Base-by-base conservation (phyloP, 1,140 invertebrate species). In the Palaemon carinicauda region DNA sequence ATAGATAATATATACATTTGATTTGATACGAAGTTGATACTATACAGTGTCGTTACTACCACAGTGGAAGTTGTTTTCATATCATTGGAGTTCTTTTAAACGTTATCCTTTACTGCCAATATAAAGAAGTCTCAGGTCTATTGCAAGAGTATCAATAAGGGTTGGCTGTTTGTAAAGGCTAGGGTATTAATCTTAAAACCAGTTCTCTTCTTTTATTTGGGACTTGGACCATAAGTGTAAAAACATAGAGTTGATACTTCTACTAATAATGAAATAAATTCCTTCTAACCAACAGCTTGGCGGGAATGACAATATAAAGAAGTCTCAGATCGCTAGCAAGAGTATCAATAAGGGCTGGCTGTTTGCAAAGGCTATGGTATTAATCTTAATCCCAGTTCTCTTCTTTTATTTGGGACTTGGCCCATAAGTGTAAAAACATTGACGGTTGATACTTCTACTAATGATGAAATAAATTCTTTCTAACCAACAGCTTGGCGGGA, bases 401-500 rank as follows among this genome's bases (percentile, higher is more conserved):
- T 19, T 33, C 69, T 51, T 21, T 51, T 51, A 21, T 81, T 31
- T 27, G 10, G 14, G 5, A 10, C 52, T 19, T 41, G 41, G n/a
- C n/a, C n/a, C n/a, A n/a, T 41, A 12, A 41, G 41, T 41, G 1
- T 41, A 41, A 3, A 12, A 4, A n/a, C 41, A 12, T 41, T 5
- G 41, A 7, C 12, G 7, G 41, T 41, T 41, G 0, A 41, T 4
- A 41, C 7, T 41, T 0, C 41, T 41, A 4, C 21, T 24, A 83
- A 29, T 27, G 21, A 50, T 75, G 7, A 60, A 10, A 17, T 9
- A 60, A 10, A n/a, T 60, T 60, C 56, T 29, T 27, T 17, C 77
- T 33, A 10, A 7, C 33, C 21, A 81, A 14, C 87, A 98, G 97
- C 92, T 92, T 99, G 91, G 98, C 98, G 1, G 98, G 98, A 21